Base-by-base conservation (phyloP, 2,797 vertebrate species). In the Ctenopoma kingsleyae region DNA sequence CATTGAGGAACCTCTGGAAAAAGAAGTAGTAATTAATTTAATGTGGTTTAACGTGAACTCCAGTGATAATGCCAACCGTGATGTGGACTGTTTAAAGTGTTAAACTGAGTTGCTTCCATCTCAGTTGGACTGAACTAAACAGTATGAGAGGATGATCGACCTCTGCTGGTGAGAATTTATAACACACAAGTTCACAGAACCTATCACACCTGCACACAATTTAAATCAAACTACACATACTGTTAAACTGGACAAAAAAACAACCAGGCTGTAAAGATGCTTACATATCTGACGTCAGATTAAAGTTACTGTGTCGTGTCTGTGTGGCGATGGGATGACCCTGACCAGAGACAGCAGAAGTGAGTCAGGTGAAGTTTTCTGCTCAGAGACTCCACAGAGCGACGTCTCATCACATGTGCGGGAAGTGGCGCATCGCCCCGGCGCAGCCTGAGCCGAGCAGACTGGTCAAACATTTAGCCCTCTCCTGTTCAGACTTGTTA, bases 91-190 rank as follows among this genome's bases (percentile, higher is more conserved):
- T 25, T 25, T 35, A 27, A 2, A 3, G 9, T 12, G 19, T 11
- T 27, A 10, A 49, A 27, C 1, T 6, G 6, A 46, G 15, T 2
- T 0, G 9, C 59, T 67, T 51, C 17, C 17, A 12, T 36, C 8
- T 55, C 13, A 23, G 0, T 40, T 35, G 38, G 27, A 46, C 8
- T 58, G n/a, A 49, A 19, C 15, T 16, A 16, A 13, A 48, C 25
- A 1, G 8, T 25, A 11, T 44, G 50, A 35, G 40, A 46, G 38
- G 25, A 25, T 5, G 22, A 52, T 78, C 47, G 86, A 51, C 83
- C 82, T 85, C 87, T 87, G 56, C 70, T 82, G 89, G 84, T 53
- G 38, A 76, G 20, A 47, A 9, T 10, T 2, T 8, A n/a, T 22
- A 63, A 30, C 54, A 44, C 62, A 63, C n/a, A 6, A 22, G 8